A percentile compares a stretch with the other conserved stretches of the same genome.
These are phyloP conservation scores for Xestia sexstrigata DNA, from an alignment of 2,888 invertebrate genomes.

Conservation along the genomic window DNA sequence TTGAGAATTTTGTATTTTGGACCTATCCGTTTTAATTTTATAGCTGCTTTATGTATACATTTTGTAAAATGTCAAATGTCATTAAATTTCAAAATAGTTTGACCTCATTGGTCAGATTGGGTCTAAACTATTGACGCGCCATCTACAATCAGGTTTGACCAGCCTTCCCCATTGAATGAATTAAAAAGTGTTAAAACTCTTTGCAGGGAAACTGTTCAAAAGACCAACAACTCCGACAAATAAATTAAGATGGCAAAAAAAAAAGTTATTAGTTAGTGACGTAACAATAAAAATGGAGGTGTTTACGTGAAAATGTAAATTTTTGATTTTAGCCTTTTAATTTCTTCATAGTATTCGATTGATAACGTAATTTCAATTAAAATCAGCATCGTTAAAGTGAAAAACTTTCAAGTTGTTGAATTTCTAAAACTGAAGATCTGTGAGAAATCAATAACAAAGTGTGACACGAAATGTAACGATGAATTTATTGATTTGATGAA, in stretches of 20 bases:
- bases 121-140: too few relatives aligned
- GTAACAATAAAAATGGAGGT: conserved; percentile 64
- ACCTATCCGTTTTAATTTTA: too few relatives aligned
- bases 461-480: conserved; percentile 55
- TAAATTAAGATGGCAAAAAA: neutral
- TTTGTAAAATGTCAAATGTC: too few relatives aligned
- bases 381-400: conserved; percentile 50
- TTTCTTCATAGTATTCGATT: conserved; percentile 27
- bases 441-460: conserved; percentile 42
- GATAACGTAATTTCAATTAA: conserved; percentile 20
- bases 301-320: conserved; percentile 63
- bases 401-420: conserved; percentile 37
- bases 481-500: conserved; percentile 55
- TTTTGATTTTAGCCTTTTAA: conserved; percentile 20
- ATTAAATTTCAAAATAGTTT: too few relatives aligned
- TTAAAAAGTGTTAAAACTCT: too few relatives aligned
- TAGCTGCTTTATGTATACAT: too few relatives aligned
- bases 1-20: too few relatives aligned
- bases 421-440: conserved; percentile 28
- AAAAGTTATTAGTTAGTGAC: conserved; percentile 32
- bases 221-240: neutral
- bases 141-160: too few relatives aligned
- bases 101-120: too few relatives aligned
- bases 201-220: conserved; percentile 1
- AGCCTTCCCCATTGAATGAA: too few relatives aligned